Evolutionary conservation across 2,888 invertebrate species (phyloP), one percentile per base, ranked within the genome.

Genomic region (Agelastica alni): DNA sequence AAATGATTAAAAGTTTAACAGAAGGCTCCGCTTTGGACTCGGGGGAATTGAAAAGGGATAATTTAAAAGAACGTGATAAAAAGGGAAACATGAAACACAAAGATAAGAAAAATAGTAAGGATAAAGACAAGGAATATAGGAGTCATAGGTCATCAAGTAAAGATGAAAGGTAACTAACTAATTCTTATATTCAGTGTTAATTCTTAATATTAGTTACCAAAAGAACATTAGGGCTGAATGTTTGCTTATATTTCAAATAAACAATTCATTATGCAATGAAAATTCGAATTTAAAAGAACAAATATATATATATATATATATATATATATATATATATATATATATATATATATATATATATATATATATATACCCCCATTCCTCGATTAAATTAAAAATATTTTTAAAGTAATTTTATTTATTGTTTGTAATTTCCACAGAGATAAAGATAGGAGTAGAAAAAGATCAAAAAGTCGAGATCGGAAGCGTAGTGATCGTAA

Each of bases 1-100:
- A 77, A 56, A 76, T 77, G 2, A 74, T 77, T 22, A 73, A 75
- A 32, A 74, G 71, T 39, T 58, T 77, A 39, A 73, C 74, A 1
- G 76, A 75, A 53, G 70, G 70, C 44, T 68, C 70, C 2, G 65
- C 70, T 6, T 57, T 70, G 13, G 69, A 70, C n/a, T 54, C 62
- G 7, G 61, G 59, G 12, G 70, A 68, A 53, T 62, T 58, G 2
- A 66, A 62, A 53, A 37, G 49, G 10, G 61, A 60, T 9, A 52
- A 13, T 12, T 57, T 53, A 0, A 67, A 65, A 43, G 70, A 70
- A n/a, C 56, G 61, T 10, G 67, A 71, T 22, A 57, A 58, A 17
- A 62, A 53, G 41, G 59, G 60, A 26, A 26, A 26, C 6, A 6
- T 7, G 6, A 26, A 61, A 31, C 64, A 69, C 30, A 60, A 56